Evolutionary conservation across 2,797 vertebrate genomes (phyloP), one percentile per base, ranked within the genome.

Genomic region (Lagorchestes hirsutus): DNA sequence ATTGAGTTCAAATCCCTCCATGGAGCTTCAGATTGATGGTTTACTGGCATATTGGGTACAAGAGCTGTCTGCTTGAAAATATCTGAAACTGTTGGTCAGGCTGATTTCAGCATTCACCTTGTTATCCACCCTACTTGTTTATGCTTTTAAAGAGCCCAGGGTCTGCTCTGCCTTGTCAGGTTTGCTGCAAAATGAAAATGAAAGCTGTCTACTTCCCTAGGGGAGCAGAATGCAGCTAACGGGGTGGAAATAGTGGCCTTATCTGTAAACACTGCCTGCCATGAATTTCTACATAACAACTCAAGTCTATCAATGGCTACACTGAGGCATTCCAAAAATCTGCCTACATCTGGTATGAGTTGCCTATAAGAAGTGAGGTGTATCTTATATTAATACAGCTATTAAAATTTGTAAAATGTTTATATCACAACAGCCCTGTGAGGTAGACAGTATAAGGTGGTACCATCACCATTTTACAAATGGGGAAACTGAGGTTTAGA

Each of bases 101-200:
- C 95, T 74, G 31, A 92, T 31, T 40, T 55, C 58, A 92, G 52
- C 31, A 29, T 0, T 95, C 46, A 90, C 3, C 24, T 46, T 96
- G 46, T 24, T 95, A 62, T 92, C 97, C 95, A 34, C 91, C 67
- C 31, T 96, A 46, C 56, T 96, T 91, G 93, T 52, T 6, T 1
- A 16, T 87, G 50, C 31, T 95, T 87, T 94, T 46, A 94, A 0
- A 54, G 74, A 96, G 95, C 46, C 9, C 62, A 93, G 94, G 90
- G 92, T 6, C 11, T 91, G 3, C 93, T 34, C 96, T 94, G 54
- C 67, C 27, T 93, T 92, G 92, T 57, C 82, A 96, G 22, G 55
- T 34, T 97, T 97, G 87, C 90, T 93, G 29, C 87, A 96, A 97
- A 74, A 95, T 91, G 95, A 97, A 97, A 74, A 95, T 91, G 95